A percentile compares a stretch with the other conserved stretches of the same genome.
These are phyloP conservation scores for Spilarctia lutea DNA, from an alignment of 2,888 invertebrate genomes.

Conservation along the genomic window DNA sequence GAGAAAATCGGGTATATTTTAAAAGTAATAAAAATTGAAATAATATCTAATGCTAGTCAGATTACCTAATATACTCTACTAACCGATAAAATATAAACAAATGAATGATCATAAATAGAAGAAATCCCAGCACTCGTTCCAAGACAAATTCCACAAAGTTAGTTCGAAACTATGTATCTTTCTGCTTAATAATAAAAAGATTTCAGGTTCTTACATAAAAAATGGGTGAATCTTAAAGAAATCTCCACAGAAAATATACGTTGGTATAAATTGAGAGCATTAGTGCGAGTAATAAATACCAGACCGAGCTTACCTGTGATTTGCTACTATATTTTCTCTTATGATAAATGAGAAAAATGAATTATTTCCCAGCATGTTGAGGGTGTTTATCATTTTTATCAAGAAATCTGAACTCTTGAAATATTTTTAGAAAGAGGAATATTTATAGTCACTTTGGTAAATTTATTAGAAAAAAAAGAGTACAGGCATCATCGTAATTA, in stretches of 20 bases:
- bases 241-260: constrained; percentile 31
- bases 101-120: not conserved
- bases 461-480: too few species aligned
- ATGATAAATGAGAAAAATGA: constrained; percentile 8
- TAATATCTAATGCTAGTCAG: too few species aligned
- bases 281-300: constrained; percentile 40
- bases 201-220: constrained; percentile 41
- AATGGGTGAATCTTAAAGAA: constrained; percentile 34
- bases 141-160: constrained; percentile 43
- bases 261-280: constrained; percentile 36
- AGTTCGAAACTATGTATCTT: constrained; percentile 20
- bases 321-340: constrained; percentile 16
- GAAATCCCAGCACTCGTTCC: not conserved
- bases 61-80: too few species aligned
- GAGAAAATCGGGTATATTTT: too few species aligned
- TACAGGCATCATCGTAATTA: too few species aligned
- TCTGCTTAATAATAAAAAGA: constrained; percentile 30
- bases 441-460: not conserved
- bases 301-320: constrained; percentile 33
- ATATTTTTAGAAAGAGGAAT: not conserved
- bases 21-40: too few species aligned
- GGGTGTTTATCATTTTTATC: not conserved
- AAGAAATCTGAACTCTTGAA: too few species aligned
- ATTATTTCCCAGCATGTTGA: constrained; percentile 1
- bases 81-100: not conserved